Conservation (phyloP, 2,797 vertebrate species). For the Gobio occitaniae region DNA sequence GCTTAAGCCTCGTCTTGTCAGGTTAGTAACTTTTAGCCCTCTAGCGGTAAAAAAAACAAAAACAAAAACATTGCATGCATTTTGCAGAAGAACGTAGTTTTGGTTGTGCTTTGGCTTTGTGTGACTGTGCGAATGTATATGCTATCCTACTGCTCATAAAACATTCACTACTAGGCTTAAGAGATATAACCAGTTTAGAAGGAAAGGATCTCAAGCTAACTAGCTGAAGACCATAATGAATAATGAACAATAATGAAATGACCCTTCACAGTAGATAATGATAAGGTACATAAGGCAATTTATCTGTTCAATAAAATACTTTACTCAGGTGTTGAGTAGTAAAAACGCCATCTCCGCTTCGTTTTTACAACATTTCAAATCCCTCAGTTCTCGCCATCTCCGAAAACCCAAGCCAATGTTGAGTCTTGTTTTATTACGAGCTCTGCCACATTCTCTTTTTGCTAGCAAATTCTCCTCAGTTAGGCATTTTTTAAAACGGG, state of each 20-base stretch:
- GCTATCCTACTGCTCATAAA: not conserved
- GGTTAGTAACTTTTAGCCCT: no score
- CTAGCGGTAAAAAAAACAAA: not conserved
- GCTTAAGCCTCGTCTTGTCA: no score
- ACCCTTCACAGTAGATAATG: not conserved
- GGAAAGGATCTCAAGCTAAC: not conserved
- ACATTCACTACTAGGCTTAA: not conserved
- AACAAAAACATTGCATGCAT: not conserved
- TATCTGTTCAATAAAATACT: not conserved
- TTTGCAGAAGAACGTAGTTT: not conserved
- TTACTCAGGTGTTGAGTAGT: no score
- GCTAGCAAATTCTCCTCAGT: no score
- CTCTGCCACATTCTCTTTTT: no score
- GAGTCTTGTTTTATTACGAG: not conserved
- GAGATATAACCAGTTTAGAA: not conserved
- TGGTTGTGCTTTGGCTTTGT: not conserved
- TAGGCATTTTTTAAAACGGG: no score
- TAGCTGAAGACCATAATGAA: not conserved
- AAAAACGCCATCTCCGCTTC: no score
- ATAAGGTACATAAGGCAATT: not conserved
- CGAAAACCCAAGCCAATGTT: not conserved
- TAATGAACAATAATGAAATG: not conserved
- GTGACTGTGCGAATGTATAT: not conserved
- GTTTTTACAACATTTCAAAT: no score
- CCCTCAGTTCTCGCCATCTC: no score